Conservation (phyloP, 2,113 vertebrate species). For the Chelonoidis abingdonii region DNA sequence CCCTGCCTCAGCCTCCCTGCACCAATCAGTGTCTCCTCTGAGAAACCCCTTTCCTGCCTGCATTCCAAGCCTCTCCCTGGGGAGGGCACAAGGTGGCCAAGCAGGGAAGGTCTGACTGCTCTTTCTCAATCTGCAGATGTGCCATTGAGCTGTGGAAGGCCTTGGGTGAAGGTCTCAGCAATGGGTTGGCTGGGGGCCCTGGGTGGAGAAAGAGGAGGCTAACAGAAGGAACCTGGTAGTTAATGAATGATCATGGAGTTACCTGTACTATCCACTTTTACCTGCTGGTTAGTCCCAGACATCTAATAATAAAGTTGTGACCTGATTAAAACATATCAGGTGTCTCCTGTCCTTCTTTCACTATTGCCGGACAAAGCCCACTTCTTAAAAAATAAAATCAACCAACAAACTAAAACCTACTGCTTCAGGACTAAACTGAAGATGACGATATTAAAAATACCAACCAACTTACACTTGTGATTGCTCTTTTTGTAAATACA, state of each 20-base stretch:
- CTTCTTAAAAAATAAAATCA: background rate
- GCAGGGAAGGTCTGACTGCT: no score
- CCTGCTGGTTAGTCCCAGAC: background rate
- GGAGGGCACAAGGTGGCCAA: background rate
- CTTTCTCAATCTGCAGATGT: no score
- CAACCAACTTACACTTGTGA: background rate
- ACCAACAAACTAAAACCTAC: background rate
- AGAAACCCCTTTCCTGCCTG: background rate
- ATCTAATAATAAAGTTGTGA: background rate
- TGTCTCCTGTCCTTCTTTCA: background rate
- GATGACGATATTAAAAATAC: background rate
- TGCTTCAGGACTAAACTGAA: background rate
- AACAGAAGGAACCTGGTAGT: background rate
- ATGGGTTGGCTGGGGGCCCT: background rate
- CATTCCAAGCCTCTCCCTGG: background rate
- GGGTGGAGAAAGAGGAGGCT: background rate
- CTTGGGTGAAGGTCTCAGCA: background rate
- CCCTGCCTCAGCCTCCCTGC: no score
- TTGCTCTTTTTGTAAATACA: rapidly evolving
- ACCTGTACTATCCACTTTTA: background rate
- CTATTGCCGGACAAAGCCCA: background rate
- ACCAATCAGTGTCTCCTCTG: background rate
- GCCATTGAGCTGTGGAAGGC: no score
- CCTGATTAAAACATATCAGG: background rate
- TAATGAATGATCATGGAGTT: background rate